Evolutionary conservation across 2,888 invertebrate species (phyloP).

Genomic region (Xanthorhoe designata): DNA sequence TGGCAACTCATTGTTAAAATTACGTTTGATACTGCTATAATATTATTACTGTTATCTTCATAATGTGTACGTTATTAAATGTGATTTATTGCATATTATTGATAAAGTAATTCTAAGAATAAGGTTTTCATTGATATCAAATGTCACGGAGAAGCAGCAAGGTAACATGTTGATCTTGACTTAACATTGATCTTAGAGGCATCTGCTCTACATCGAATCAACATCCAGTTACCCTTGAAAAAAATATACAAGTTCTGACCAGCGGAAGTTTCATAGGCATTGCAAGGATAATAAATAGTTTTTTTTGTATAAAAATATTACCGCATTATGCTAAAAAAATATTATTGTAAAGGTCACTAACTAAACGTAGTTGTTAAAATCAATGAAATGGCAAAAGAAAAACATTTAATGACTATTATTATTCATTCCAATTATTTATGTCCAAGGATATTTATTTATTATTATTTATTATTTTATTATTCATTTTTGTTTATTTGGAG

Average conservation of each 20-base stretch:
- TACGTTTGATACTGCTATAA: no score
- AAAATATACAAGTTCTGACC: neutral
- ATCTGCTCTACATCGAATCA: conserved; percentile 12
- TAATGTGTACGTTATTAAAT: neutral
- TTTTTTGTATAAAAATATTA: neutral
- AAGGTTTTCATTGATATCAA: conserved; percentile 5
- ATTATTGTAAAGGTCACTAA: no score
- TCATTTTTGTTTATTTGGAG: no score
- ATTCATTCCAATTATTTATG: no score
- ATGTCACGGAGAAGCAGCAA: conserved; percentile 22
- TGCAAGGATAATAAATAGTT: neutral
- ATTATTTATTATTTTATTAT: no score
- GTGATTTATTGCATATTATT: neutral
- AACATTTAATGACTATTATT: no score
- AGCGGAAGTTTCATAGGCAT: conserved; percentile 9
- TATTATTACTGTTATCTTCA: no score
- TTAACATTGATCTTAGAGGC: conserved; percentile 9
- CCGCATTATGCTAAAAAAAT: neutral
- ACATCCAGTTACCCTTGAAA: conserved; percentile 17
- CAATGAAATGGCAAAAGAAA: no score
- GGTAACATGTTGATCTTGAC: conserved; percentile 17
- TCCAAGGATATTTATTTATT: no score
- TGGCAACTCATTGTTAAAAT: no score
- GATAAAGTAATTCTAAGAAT: neutral
- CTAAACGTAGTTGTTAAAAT: no score